Evolutionary conservation across 2,888 invertebrate genomes (phyloP), one percentile per base, ranked within the genome.

Genomic region (Neoaliturus tenellus): DNA sequence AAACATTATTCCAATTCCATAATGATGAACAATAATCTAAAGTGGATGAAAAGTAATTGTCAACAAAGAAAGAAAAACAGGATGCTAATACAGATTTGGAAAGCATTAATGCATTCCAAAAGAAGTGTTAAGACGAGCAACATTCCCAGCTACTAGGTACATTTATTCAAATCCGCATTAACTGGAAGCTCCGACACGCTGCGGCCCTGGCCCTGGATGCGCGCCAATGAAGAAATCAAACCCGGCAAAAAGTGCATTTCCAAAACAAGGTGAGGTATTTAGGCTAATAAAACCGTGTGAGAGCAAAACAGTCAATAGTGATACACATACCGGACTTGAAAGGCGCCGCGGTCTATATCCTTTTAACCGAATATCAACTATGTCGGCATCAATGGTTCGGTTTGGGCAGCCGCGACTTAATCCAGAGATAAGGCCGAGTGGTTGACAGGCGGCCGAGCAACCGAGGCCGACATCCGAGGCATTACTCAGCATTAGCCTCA

Each of bases 231-330:
- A 62, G 62, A 28, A 14, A 55, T 55, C 55, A 55, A 55, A 55
- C 14, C 55, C 55, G 55, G 55, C 55, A 55, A 55, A 55, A 55
- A 62, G 28, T 14, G 62, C 62, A 28, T 62, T 62, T 10, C 62
- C 51, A 44, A 44, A 44, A 44, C 44, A 44, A 44, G 44, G 44
- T 23, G 55, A 67, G 67, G 67, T 67, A 67, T 67, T 67, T 67
- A 67, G 67, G 67, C 4, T 39, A 39, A 71, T 71, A 62, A 62
- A 62, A 62, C 35, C 69, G 69, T 39, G 69, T 69, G 75, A 75
- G 28, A 75, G 75, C 75, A 48, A 75, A 75, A 75, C 75, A 75
- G 75, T 75, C 75, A 75, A 75, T 48, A 75, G 25, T 75, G 75
- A 48, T 41, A 69, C 69, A 69, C n/a, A 69, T 69, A 69, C 62